Conservation (phyloP, 2,113 vertebrate species). For the Piaya cayana region DNA sequence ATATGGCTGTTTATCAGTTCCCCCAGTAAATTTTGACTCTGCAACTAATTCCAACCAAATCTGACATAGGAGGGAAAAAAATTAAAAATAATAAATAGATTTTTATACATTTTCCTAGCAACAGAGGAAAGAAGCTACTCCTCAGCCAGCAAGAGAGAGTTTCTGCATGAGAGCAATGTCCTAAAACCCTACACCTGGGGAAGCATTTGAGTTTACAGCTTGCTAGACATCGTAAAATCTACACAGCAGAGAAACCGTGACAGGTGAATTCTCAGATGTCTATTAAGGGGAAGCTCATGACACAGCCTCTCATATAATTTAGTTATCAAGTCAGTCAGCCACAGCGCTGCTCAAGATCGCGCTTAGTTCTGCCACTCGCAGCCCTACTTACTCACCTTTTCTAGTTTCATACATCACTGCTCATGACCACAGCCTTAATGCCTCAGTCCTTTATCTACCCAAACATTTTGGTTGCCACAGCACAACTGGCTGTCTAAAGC, state of each 20-base stretch:
- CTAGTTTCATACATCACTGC: background rate
- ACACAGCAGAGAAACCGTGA: background rate
- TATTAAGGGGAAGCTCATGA: slow-evolving; percentile 44
- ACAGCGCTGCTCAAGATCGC: background rate
- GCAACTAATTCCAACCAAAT: background rate
- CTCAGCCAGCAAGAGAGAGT: background rate
- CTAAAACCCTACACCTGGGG: background rate
- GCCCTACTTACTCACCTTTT: slow-evolving; percentile 6
- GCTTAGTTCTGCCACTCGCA: slow-evolving; percentile 4
- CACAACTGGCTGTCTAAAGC: background rate
- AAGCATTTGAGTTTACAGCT: background rate
- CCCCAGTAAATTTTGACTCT: background rate
- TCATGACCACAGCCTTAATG: background rate
- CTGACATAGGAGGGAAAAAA: background rate
- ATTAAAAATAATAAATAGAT: background rate
- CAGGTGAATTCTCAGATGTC: slow-evolving; percentile 26
- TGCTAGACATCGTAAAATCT: slow-evolving; percentile 8
- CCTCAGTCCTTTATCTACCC: slow-evolving; percentile 4
- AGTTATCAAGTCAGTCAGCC: slow-evolving; percentile 48
- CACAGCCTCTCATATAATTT: slow-evolving; percentile 22
- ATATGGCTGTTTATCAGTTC: background rate
- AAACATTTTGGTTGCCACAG: background rate
- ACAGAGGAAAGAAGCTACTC: background rate
- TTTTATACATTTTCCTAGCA: background rate
- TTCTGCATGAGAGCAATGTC: background rate